A percentile compares a stretch with the other conserved stretches of the same genome.
These are phyloP conservation scores for Rhabditophanes sp. DNA, from an alignment of 2,888 invertebrate genomes.

Conservation along the genomic window DNA sequence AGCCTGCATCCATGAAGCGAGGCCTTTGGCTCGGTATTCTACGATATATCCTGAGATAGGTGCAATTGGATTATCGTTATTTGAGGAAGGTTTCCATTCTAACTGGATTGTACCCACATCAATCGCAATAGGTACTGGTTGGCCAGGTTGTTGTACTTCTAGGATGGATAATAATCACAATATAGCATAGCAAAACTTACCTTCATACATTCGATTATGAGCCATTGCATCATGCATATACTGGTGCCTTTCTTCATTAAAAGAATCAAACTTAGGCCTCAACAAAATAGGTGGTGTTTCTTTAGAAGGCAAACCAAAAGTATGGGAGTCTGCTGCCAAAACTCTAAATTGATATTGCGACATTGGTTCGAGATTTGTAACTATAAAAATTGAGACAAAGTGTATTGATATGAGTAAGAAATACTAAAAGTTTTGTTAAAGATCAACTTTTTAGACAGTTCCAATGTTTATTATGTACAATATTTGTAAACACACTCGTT, in stretches of 20 bases:
- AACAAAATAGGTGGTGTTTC: slow-evolving; percentile 29
- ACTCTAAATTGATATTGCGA: slow-evolving; percentile 39
- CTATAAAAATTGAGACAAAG: slow-evolving; percentile 16
- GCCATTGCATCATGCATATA: background rate
- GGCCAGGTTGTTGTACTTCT: slow-evolving; percentile 14
- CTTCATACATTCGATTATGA: slow-evolving; percentile 2
- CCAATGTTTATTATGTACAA: background rate
- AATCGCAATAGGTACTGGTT: slow-evolving; percentile 27
- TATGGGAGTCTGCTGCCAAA: slow-evolving; percentile 36
- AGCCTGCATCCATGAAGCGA: slow-evolving; percentile 30
- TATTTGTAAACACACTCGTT: background rate
- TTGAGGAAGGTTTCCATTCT: slow-evolving; percentile 20
- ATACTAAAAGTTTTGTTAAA: background rate
- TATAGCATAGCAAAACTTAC: background rate
- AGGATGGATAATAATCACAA: background rate
- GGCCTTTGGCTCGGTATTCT: slow-evolving; percentile 23
- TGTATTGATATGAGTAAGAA: background rate
- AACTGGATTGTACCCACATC: slow-evolving; percentile 34
- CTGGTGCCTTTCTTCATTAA: background rate
- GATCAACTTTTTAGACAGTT: slow-evolving; percentile 1
- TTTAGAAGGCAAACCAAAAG: slow-evolving; percentile 38
- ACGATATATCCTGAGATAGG: slow-evolving; percentile 30
- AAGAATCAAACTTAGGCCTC: slow-evolving; percentile 4
- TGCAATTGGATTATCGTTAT: slow-evolving; percentile 6
- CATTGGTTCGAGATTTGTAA: slow-evolving; percentile 23